Base-by-base conservation (phyloP, 2,888 invertebrate species). In the Beris morrisii region DNA sequence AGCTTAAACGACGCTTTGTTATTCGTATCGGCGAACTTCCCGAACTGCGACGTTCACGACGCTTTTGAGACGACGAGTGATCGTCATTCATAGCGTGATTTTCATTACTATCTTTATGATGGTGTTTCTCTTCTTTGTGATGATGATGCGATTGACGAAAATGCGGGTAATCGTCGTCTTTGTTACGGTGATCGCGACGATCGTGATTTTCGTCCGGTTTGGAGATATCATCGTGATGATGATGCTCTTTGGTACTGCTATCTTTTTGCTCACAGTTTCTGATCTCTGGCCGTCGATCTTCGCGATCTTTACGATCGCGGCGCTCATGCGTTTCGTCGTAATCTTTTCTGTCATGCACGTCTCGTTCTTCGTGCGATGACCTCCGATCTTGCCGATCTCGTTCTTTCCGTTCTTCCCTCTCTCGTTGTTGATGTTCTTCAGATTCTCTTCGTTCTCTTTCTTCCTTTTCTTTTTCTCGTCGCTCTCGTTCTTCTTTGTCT, bases 1-100 rank as follows among this genome's bases (percentile, higher is more conserved):
- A 90, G 70, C 92, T 92, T 74, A 91, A 85, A 68, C 92, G 84
- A 59, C 93, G 84, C 79, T 93, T 93, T 66, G 78, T 74, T 58
- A 74, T 70, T 5, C 79, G 77, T 6, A 72, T 73, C 0, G 79
- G 79, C 7, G 80, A 79, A 11, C 75, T 79, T 0, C 77, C 53
- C 12, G 68, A 69, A 13, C 50, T 65, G 50, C 72, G 54, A 69
- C 73, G 31, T 70, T 71, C 70, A 9, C 65, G 53, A 32, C 68
- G 67, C 11, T 69, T 56, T 9, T 63, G 65, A 15, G 53, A 11
- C 45, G 53, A 11, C 11, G 46, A 28, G n/a, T 64, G 55, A 32
- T 66, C 58, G 64, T 45, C 67, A 61, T 3, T 43, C 5, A 58
- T 71, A 22, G 76, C 76, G 4, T 70, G 70, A 43, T 72, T 71